Conservation (phyloP, 2,113 vertebrate species). For the Grammomys dolichurus region DNA sequence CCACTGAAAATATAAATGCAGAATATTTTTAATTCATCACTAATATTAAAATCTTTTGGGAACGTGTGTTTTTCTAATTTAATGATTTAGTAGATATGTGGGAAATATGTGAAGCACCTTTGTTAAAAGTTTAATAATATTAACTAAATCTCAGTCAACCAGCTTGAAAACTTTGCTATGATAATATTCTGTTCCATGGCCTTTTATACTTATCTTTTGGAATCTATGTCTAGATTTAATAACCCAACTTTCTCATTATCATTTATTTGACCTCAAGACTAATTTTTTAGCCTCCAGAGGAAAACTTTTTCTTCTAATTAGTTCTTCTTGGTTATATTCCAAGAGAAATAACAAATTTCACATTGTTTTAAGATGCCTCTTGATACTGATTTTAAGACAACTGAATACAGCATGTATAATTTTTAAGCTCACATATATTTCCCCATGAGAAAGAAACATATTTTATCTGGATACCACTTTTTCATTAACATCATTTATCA, state of each 20-base stretch:
- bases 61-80: conserved; percentile 80
- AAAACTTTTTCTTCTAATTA: conserved; percentile 87
- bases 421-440: conserved; percentile 61
- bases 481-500: conserved; percentile 55
- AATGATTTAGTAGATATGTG: conserved; percentile 79
- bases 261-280: conserved; percentile 87
- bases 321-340: conserved; percentile 83
- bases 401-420: conserved; percentile 69
- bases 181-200: conserved; percentile 83
- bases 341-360: conserved; percentile 87
- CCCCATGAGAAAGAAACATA: conserved; percentile 71
- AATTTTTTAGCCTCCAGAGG: conserved; percentile 80
- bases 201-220: conserved; percentile 85
- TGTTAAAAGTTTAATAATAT: conserved; percentile 83
- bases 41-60: conserved; percentile 61
- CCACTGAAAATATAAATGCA: conserved; percentile 74
- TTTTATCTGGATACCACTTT: conserved; percentile 74
- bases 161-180: conserved; percentile 80
- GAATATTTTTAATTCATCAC: conserved; percentile 70
- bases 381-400: conserved; percentile 82
- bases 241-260: conserved; percentile 84
- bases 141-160: conserved; percentile 83
- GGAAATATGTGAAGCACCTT: conserved; percentile 78
- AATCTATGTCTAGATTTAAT: conserved; percentile 84
- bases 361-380: conserved; percentile 83